Evolutionary conservation across 2,113 vertebrate genomes (phyloP), one percentile per base, ranked within the genome.

Genomic region (Cricetomys ansorgei): DNA sequence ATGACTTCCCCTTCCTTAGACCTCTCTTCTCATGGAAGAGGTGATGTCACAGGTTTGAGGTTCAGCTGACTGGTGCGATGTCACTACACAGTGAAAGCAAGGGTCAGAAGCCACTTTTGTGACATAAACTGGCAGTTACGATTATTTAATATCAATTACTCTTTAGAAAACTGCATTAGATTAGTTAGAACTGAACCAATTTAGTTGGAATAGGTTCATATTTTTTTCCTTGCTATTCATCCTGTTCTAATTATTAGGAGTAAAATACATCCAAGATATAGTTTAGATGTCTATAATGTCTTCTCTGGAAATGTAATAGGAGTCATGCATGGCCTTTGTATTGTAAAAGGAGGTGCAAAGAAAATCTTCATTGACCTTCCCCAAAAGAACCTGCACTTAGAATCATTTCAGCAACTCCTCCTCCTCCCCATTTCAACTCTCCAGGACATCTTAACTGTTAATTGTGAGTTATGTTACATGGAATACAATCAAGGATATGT

Each of bases 131-230:
- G 98, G 97, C 98, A 97, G 97, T 99, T 99, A 98, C 0, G 92
- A 98, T 98, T 98, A 98, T 99, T 98, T 98, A 98, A 98, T 98
- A 98, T 97, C 98, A 98, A 98, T 98, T 99, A 98, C 98, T 98
- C 98, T 96, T 97, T 95, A 94, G 96, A 97, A 98, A 98, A 98
- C 94, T 94, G 43, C 97, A 97, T 98, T 98, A 98, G 96, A 98
- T 98, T 96, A 97, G 97, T 97, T 95, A 98, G 93, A 98, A 94
- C 94, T 92, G 91, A 98, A 97, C 88, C 94, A 84, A 97, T 97
- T 97, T 94, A 95, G 92, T 91, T 98, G 93, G 75, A 91, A 81
- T 29, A 97, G 96, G 98, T 98, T 98, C 98, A 98, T 98, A 97
- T 98, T 97, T 98, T 97, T 98, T 98, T 97, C 94, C 90, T 97